Evolutionary conservation across 2,113 vertebrate species (phyloP), one percentile per base, ranked within the genome.

Genomic region (Podiceps cristatus): DNA sequence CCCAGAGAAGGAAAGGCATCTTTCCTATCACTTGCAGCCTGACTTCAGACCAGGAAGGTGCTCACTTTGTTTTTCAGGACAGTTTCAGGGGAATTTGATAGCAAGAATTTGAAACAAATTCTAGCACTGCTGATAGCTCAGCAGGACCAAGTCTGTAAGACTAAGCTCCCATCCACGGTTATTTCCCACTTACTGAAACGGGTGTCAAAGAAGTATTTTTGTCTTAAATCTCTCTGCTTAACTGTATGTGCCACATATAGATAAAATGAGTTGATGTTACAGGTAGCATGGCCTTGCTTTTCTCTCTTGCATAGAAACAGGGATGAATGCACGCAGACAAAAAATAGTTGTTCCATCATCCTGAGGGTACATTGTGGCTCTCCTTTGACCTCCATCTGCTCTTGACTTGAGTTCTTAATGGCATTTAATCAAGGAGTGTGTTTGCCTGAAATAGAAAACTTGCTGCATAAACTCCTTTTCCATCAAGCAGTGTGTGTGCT

Each of bases 311-410:
- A 58, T 59, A 64, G 37, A 83, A 81, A 69, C 3, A 77, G 20
- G 40, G 33, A 35, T 64, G 55, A 80, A 86, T 49, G 19, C 20
- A 69, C 78, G 52, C 33, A 74, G 35, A 35, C 13, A 35, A 60
- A 33, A 29, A 52, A 83, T 66, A 88, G 79, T 11, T 88, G 10
- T 63, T 92, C 68, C 72, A 11, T 88, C 84, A 92, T 84, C 72
- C 35, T 33, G 58, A 93, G 13, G 35, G 62, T 62, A 50, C 44
- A 28, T 56, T 86, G 68, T 52, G 33, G 24, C 18, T 55, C 5
- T 7, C 27, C 91, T 90, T 93, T 68, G 37, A 96, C 88, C 94
- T 87, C 31, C 29, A 67, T 83, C 93, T 77, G 88, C 77, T 95
- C 75, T 96, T 83, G 69, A 55, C 71, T 92, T 91, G 83, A 94